phyloP scores from a whole-genome alignment of 1,140 invertebrate species.

The Zaprionus capensis region DNA sequence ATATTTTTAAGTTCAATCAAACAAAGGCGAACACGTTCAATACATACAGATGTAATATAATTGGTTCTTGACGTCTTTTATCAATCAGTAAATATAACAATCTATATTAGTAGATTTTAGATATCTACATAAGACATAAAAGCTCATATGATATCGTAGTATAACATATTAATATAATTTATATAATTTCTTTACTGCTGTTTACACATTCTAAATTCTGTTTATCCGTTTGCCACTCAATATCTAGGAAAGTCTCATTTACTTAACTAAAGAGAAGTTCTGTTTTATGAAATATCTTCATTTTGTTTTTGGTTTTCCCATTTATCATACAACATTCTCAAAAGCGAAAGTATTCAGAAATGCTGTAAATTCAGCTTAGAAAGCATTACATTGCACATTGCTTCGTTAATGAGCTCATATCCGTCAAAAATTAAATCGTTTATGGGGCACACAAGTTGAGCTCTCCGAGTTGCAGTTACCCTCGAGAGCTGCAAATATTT shows the following conservation, averaged over 20 bases:
- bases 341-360: not conserved
- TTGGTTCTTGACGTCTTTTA: not conserved
- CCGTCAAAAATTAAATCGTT: slow-evolving; percentile 32
- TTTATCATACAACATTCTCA: not conserved
- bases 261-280: not conserved
- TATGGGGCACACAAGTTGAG: slow-evolving; percentile 12
- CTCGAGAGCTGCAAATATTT: slow-evolving; percentile 39
- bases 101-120: too few relatives aligned
- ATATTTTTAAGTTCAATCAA: not conserved
- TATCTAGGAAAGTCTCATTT: not conserved
- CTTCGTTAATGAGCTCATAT: slow-evolving; percentile 14
- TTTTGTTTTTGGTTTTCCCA: not conserved
- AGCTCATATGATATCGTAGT: too few relatives aligned
- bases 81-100: not conserved
- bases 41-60: not conserved
- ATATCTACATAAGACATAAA: too few relatives aligned
- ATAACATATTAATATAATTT: too few relatives aligned
- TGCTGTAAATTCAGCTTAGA: not conserved
- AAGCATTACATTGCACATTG: not conserved
- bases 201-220: too few relatives aligned
- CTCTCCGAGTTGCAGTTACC: slow-evolving; percentile 14
- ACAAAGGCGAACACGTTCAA: not conserved
- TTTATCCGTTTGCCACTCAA: too few relatives aligned
- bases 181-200: too few relatives aligned
- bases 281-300: not conserved